Evolutionary conservation across 2,888 invertebrate genomes (phyloP).

Genomic region (Ferrisia virgata): DNA sequence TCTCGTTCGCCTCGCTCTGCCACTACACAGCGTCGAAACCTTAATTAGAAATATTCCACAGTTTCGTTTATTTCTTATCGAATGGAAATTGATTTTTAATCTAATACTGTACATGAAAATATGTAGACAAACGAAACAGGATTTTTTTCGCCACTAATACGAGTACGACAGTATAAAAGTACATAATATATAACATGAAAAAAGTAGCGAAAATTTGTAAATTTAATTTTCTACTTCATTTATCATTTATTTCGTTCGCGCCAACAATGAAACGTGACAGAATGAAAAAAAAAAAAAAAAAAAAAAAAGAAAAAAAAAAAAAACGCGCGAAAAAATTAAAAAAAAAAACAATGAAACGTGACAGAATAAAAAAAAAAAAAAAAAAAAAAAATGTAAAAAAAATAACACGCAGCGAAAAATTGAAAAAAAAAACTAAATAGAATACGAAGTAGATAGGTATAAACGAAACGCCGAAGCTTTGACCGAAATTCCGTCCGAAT

Average conservation of each 20-base stretch:
- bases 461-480: not conserved
- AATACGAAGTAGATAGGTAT: not conserved
- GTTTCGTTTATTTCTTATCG: too few relatives aligned
- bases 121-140: not conserved
- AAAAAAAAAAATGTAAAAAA: too few relatives aligned
- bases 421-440: not conserved
- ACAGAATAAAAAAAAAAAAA: not conserved
- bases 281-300: not conserved
- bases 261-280: not conserved
- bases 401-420: too few relatives aligned
- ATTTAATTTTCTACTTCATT: constrained; percentile 20
- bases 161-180: too few relatives aligned
- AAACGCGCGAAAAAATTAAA: too few relatives aligned
- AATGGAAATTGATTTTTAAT: not conserved
- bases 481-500: not conserved
- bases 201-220: not conserved
- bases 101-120: too few relatives aligned
- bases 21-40: too few relatives aligned
- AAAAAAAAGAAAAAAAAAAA: too few relatives aligned
- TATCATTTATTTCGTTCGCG: not conserved
- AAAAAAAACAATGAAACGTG: not conserved
- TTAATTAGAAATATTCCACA: not conserved
- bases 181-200: too few relatives aligned
- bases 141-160: too few relatives aligned
- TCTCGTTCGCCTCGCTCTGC: not conserved